Evolutionary conservation across 53 echinoderm and acorn worm species (phyloP), one percentile per base, ranked within the genome.

Genomic region (Astropecten irregularis): DNA sequence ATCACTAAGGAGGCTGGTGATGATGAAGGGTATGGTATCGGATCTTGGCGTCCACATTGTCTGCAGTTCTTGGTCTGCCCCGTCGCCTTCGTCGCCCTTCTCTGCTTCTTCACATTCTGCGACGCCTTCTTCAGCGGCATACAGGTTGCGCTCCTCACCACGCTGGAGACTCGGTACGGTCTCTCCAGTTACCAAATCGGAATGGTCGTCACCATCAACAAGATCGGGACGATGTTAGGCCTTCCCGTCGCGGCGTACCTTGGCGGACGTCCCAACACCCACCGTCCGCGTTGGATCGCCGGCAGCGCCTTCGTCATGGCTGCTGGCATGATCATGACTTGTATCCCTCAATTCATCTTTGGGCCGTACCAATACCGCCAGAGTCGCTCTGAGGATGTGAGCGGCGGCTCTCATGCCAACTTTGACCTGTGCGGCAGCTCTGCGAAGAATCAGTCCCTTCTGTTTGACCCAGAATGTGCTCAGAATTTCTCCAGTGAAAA

Each of bases 251-350:
- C 85, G 30, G 85, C 83, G 20, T 87, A 91, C 71, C 54, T 83
- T 27, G 91, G 91, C 23, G 87, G 91, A 11, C 70, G 81, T 16
- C 84, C 83, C 13, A 68, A 67, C 11, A 82, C 83, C 30, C 73
- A 91, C 22, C 65, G 83, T n/a, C 91, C 91, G 0, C 76, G 82
- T 19, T 87, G 86, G 87, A 82, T 91, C 18, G 91, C 87, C 0
- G 68, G 54, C 0, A 86, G 91, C 13, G 54, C 76, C 39, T 66
- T 91, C 19, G 28, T 87, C 1, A 91, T 87, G 86, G 87, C 73
- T 1, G 53, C 83, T 9, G 91, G 91, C 0, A 87, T 73, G 23
- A 7, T 91, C 49, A 76, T 74, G 34, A 81, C 83, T 25, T 82
- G 82, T 44, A 66, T 87, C 14, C 91, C 91, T 10, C 91, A 91